phyloP scores from a whole-genome alignment of 1,140 invertebrate species.

The Drosophila orena region DNA sequence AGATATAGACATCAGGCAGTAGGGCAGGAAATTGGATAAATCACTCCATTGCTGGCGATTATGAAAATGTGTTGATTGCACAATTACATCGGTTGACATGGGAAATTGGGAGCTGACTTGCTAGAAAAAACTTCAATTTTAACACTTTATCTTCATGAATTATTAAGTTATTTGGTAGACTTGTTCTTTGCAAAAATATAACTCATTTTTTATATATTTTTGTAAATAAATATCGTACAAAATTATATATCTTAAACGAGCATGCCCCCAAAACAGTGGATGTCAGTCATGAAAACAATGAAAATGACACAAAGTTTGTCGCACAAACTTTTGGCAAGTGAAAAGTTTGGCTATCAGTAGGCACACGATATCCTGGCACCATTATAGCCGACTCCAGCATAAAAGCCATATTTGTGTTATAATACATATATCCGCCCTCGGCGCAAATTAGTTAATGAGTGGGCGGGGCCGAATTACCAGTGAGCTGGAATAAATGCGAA shows the following conservation, averaged over 20 bases:
- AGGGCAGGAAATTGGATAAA: background rate
- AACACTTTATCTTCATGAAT: no score
- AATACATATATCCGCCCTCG: slow-evolving; percentile 58
- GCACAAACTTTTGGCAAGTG: slow-evolving; percentile 48
- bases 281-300: slow-evolving; percentile 48
- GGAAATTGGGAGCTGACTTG: background rate
- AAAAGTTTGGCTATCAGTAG: slow-evolving; percentile 62
- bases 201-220: background rate
- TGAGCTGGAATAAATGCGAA: slow-evolving; percentile 27
- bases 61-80: slow-evolving; percentile 8
- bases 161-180: no score
- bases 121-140: no score
- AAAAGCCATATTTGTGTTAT: slow-evolving; percentile 82
- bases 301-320: slow-evolving; percentile 54
- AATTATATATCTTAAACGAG: background rate
- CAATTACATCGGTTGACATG: background rate
- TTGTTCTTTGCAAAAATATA: no score
- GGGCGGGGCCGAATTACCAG: background rate
- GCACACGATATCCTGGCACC: slow-evolving; percentile 36
- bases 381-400: slow-evolving; percentile 67
- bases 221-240: background rate
- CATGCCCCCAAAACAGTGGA: background rate
- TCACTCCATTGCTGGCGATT: slow-evolving; percentile 22
- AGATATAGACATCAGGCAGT: slow-evolving; percentile 50
- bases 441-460: slow-evolving; percentile 74